Base-by-base conservation (phyloP, 2,113 vertebrate species). In the Rhinichthys klamathensis region DNA sequence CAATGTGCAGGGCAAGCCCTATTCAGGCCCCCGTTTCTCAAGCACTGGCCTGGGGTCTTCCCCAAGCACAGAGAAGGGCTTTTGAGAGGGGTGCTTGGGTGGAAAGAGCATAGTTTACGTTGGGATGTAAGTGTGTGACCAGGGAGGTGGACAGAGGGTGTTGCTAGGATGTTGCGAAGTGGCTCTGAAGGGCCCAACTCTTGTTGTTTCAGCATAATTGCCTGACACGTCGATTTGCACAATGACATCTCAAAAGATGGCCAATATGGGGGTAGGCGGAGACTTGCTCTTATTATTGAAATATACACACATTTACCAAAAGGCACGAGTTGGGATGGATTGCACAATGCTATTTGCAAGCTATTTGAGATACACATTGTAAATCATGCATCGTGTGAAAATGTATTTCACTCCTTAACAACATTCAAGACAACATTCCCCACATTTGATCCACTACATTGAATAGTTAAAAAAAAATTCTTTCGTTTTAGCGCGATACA, bases 1-100 rank as follows among this genome's bases (percentile, higher is more conserved):
- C 93, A 95, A 95, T 83, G 91, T 90, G 89, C 87, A 86, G 86
- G 93, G 91, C 88, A 92, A 89, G 89, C 88, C 82, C 91, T 89
- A 92, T 95, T 95, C 93, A 95, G 88, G 69, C 89, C 88, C 82
- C 81, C 54, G 61, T 89, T 93, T 92, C 92, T 95, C 92, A 92
- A 88, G 86, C 51, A 49, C 86, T 93, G 92, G 92, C 90, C 91
- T 90, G 88, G 87, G 93, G 92, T 94, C 93, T 93, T 92, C 90
- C 89, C 85, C 89, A 92, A 94, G 92, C 89, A 91, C 91, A 90
- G 87, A 92, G 85, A 91, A 90, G 90, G 91, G 92, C 90, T 89
- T 90, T 89, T 89, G 90, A 87, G 86, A 90, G 30, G 16, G 80
- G 82, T 80, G 85, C 74, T 84, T 86, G 85, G 91, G 63, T 87